Evolutionary conservation across 1,140 invertebrate species (phyloP), one percentile per base, ranked within the genome.

Genomic region (Tetraneura akinire): DNA sequence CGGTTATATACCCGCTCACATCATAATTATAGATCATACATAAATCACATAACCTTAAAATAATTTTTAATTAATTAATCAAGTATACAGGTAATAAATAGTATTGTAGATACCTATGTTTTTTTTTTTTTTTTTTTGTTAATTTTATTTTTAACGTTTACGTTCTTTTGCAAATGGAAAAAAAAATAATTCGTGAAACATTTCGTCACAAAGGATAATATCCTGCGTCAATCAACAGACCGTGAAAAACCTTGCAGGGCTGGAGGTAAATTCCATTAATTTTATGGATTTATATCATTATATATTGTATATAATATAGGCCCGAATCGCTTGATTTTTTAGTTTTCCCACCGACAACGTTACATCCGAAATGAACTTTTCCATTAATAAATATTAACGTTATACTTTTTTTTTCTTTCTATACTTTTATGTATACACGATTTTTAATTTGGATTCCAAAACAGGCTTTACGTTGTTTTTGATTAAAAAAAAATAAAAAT

Each of bases 351-450:
- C 29, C 51, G 29, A 21, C 55, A 18, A 26, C 18, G 55, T 62
- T 78, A 45, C 37, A 60, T 60, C 74, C 47, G 68, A 62, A 62
- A 78, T 47, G 51, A 78, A 78, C 74, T 78, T 60, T 78, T 78
- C 55, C 74, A 60, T 78, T 78, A 76, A 76, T 76, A 76, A 76
- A 76, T 76, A 76, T 76, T 76, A 76, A 76, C 71, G 71, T 57
- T 76, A 76, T 21, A 26, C 47, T 78, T 76, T 60, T 78, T 23
- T 14, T 60, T 62, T 78, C 60, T 60, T 78, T 23, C 14, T n/a
- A n/a, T 21, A 26, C 13, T 78, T 62, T 55, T 62, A 62, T 76
- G 37, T 78, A 62, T 60, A 78, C 55, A 78, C 74, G 23, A 23
- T 60, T 78, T n/a, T 78, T 78, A 78, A 78, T 78, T 78, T 62